Percentiles rank a stretch among this genome's conserved stretches.
Conservation (phyloP, 2,113 vertebrate species). For the Rhinolophus sinicus region DNA sequence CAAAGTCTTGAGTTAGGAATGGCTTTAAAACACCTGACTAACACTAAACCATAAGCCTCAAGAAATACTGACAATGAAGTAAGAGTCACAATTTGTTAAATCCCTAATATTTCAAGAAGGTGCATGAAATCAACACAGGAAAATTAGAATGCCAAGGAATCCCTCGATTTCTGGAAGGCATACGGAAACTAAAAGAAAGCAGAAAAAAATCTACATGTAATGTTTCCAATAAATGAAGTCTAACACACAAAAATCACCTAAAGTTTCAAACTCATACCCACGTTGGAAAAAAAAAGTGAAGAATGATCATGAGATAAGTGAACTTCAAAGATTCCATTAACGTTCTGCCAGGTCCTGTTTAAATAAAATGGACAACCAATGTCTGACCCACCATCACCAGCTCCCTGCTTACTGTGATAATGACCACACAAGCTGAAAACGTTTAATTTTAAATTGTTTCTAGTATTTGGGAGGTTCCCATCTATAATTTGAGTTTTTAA, state of each 20-base stretch:
- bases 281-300: slow-evolving; percentile 30
- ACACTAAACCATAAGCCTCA: background rate
- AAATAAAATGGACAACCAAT: slow-evolving; percentile 71
- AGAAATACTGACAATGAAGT: background rate
- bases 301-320: slow-evolving; percentile 65
- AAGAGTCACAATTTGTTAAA: background rate
- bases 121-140: background rate
- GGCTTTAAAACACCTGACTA: background rate
- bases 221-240: background rate
- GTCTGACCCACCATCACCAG: slow-evolving; percentile 43
- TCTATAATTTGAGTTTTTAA: slow-evolving; percentile 62
- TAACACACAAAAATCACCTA: slow-evolving; percentile 24
- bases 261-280: background rate
- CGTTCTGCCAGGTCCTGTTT: slow-evolving; percentile 73
- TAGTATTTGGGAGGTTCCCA: slow-evolving; percentile 44
- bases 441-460: slow-evolving; percentile 57
- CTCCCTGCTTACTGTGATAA: slow-evolving; percentile 65
- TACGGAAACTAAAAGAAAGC: slow-evolving; percentile 3
- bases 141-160: slow-evolving; percentile 23
- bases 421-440: slow-evolving; percentile 54
- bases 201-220: background rate
- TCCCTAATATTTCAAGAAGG: background rate
- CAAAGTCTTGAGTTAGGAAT: background rate
- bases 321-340: slow-evolving; percentile 71
- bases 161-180: background rate